Evolutionary conservation across 1,140 invertebrate genomes (phyloP).

Genomic region (Eumaeus atala): DNA sequence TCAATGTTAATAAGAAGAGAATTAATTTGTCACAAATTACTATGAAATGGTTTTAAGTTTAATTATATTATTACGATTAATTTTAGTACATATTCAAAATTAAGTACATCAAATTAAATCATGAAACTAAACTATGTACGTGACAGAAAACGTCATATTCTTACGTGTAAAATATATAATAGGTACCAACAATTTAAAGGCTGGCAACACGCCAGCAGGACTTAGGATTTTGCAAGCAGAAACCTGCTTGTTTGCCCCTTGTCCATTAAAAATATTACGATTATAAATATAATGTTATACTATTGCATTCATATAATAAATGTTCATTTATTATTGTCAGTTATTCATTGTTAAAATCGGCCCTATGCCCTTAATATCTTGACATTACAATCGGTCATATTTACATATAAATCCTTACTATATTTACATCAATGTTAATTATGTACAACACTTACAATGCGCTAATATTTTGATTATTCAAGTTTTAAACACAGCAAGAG

Average conservation of each 20-base stretch:
- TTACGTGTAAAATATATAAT: conserved; percentile 5
- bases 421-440: conserved; percentile 43
- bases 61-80: background rate
- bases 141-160: conserved; percentile 1
- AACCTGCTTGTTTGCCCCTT: too few relatives aligned
- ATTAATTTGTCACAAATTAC: too few relatives aligned
- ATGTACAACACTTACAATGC: conserved; percentile 40
- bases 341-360: conserved; percentile 36
- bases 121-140: conserved; percentile 4
- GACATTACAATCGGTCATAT: conserved; percentile 44
- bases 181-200: conserved; percentile 2
- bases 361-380: conserved; percentile 18
- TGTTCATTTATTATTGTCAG: conserved; percentile 65
- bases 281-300: conserved; percentile 21
- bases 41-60: too few relatives aligned
- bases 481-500: conserved; percentile 66
- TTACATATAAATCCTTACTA: conserved; percentile 49
- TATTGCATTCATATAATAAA: conserved; percentile 45
- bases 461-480: conserved; percentile 55
- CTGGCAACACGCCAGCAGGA: background rate
- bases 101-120: conserved; percentile 26
- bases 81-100: conserved; percentile 11
- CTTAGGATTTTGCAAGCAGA: background rate
- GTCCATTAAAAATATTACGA: background rate
- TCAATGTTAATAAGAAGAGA: too few relatives aligned